Evolutionary conservation across 2,797 vertebrate species (phyloP).

Genomic region (Huso huso): DNA sequence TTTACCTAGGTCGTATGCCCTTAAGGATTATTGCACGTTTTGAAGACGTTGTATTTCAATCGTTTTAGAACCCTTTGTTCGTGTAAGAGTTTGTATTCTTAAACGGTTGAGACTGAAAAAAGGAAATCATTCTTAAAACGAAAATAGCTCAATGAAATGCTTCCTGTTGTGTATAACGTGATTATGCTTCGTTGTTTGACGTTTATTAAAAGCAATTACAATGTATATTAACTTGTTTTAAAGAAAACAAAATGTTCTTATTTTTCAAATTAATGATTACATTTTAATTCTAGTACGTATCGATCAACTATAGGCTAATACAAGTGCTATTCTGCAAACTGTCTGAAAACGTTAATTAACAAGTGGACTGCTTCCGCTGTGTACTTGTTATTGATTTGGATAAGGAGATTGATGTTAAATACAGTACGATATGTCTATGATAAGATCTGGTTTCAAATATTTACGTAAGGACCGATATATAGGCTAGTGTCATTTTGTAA

Average conservation of each 20-base stretch:
- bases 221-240: not conserved
- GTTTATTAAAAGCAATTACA: not conserved
- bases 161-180: conserved; percentile 15
- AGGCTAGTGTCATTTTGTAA: too few species aligned
- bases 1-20: not conserved
- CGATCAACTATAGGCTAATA: too few species aligned
- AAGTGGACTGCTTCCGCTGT: too few species aligned
- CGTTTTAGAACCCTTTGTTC: not conserved
- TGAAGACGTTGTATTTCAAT: not conserved
- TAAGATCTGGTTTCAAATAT: too few species aligned
- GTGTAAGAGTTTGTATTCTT: not conserved
- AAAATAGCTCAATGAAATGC: conserved; percentile 15
- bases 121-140: conserved; percentile 5
- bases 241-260: not conserved
- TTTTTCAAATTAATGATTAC: not conserved
- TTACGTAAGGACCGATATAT: too few species aligned
- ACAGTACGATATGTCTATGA: too few species aligned
- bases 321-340: too few species aligned
- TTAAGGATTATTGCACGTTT: not conserved
- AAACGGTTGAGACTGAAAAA: not conserved
- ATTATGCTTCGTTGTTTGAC: not conserved
- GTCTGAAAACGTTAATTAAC: too few species aligned
- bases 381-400: too few species aligned
- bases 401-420: too few species aligned
- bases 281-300: not conserved